Conservation (phyloP, 2,113 vertebrate genomes). For the Platysternon megacephalum region DNA sequence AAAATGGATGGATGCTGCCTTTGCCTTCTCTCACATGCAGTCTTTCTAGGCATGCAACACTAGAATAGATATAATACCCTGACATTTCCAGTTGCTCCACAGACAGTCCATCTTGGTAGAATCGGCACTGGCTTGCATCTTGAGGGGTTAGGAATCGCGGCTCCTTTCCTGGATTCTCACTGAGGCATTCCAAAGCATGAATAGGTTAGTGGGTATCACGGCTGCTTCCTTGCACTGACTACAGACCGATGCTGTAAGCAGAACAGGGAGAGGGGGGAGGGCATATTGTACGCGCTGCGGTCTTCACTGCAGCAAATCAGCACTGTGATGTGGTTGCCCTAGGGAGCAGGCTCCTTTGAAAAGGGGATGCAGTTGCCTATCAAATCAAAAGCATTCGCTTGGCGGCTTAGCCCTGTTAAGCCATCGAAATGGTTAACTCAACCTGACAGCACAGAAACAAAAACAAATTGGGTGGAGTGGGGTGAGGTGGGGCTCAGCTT, state of each 20-base stretch:
- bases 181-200: constrained; percentile 84
- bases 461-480: neutral
- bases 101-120: constrained; percentile 95
- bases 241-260: constrained; percentile 80
- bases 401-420: constrained; percentile 21
- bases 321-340: constrained; percentile 78
- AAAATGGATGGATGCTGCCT: constrained; percentile 71
- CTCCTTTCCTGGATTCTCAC: constrained; percentile 76
- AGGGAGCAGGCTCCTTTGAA: constrained; percentile 75
- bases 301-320: constrained; percentile 90
- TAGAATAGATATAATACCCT: constrained; percentile 88
- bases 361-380: constrained; percentile 71
- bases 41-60: constrained; percentile 78
- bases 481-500: neutral
- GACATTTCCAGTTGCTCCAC: constrained; percentile 97
- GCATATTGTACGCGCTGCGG: constrained; percentile 86
- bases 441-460: constrained; percentile 26
- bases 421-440: constrained; percentile 53
- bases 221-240: constrained; percentile 73
- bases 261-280: constrained; percentile 76
- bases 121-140: constrained; percentile 95
- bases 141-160: constrained; percentile 71
- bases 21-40: constrained; percentile 61
- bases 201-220: constrained; percentile 67
- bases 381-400: constrained; percentile 67